Conservation (phyloP, 1,140 invertebrate genomes). For the Drosophila ercepeae region DNA sequence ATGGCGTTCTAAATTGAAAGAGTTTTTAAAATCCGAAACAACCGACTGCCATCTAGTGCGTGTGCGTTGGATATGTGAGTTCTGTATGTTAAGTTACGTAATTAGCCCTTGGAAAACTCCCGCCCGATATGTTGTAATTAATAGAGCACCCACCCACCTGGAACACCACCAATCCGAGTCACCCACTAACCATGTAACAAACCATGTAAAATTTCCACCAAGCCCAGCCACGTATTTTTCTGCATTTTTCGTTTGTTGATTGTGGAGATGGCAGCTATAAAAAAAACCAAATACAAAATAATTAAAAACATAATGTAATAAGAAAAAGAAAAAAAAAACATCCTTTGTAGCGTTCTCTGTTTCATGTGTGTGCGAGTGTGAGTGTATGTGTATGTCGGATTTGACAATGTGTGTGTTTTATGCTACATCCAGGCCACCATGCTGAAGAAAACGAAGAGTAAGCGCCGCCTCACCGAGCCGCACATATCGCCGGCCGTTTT, state of each 20-base stretch:
- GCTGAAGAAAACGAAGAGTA: constrained; percentile 96
- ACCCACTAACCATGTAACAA: constrained; percentile 4
- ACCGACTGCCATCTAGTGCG: constrained; percentile 27
- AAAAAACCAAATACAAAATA: constrained; percentile 1
- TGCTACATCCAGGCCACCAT: constrained; percentile 86
- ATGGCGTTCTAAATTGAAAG: background rate
- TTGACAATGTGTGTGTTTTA: constrained; percentile 74
- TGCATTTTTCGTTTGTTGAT: constrained; percentile 59
- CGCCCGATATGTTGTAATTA: constrained; percentile 45
- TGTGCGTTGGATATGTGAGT: constrained; percentile 61
- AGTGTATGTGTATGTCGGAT: constrained; percentile 65
- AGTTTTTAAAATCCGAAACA: background rate
- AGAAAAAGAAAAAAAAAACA: constrained; percentile 16
- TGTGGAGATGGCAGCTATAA: constrained; percentile 24
- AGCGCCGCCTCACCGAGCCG: constrained; percentile 94
- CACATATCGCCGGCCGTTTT: constrained; percentile 88
- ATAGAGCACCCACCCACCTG: constrained; percentile 55
- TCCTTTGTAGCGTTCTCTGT: constrained; percentile 37
- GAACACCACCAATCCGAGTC: constrained; percentile 9
- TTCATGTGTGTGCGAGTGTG: constrained; percentile 56
- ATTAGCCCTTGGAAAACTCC: constrained; percentile 37
- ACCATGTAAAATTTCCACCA: constrained; percentile 50
- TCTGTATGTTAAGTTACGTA: constrained; percentile 47
- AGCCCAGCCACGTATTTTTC: constrained; percentile 30
- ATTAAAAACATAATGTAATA: constrained; percentile 29